Base-by-base conservation (phyloP, 2,888 invertebrate genomes). In the Carabus problematicus region DNA sequence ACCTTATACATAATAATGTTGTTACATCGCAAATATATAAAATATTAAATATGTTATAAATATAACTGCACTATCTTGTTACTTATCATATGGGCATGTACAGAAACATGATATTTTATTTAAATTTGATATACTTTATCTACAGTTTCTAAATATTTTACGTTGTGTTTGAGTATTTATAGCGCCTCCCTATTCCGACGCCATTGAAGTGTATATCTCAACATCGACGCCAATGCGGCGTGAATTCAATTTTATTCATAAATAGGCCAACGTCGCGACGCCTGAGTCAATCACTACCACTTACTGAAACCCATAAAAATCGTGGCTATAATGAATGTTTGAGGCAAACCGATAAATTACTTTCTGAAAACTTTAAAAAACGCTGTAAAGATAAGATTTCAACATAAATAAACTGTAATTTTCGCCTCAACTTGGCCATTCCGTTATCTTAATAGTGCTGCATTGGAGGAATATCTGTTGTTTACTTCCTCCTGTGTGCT, bases 381-480 rank as follows among this genome's bases (percentile, higher is more conserved):
- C 69, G 77, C 77, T 60, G 58, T 75, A 69, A 79, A 79, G 77
- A 78, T 79, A 75, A 74, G 70, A 60, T 68, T 49, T 61, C 40
- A 64, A 45, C 58, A 40, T 70, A 64, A 70, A 62, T 70, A 64
- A 54, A 64, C 55, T 45, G 55, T 62, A 69, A 69, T 69, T 69
- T 69, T 69, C 69, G 59, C 69, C 56, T 69, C 69, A 74, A 74
- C 72, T 73, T 74, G 72, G 72, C 72, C 71, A 72, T 74, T 75
- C 72, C 67, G 75, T 73, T 75, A 75, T 75, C 75, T 75, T 75
- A 75, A 75, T 75, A 72, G 75, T 73, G 63, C 68, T 71, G 74
- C 73, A 74, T 74, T 74, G 75, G 69, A 72, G 72, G 69, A 72
- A 72, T 73, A 72, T 72, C 71, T 72, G 71, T 64, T 72, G 70